Conservation (phyloP, 64 coral and sea anemone species). For the Pachyseris speciosa region DNA sequence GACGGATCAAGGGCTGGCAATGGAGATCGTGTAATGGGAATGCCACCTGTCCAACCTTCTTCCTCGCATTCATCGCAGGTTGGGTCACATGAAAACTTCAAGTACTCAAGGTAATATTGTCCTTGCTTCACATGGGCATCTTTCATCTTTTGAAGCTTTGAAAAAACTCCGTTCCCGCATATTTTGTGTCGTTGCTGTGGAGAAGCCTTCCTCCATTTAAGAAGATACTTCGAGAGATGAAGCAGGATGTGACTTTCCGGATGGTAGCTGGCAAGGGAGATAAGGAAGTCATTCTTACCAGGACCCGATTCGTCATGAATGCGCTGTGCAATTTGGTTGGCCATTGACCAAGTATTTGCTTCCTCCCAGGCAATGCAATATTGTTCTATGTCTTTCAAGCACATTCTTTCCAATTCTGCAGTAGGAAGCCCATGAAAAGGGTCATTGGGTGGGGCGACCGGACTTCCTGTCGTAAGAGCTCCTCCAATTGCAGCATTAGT, state of each 20-base stretch:
- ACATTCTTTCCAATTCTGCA: slow-evolving; percentile 39
- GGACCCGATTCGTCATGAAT: slow-evolving; percentile 16
- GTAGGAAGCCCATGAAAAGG: slow-evolving; percentile 27
- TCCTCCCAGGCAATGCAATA: slow-evolving; percentile 10
- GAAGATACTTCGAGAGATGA: slow-evolving; percentile 21
- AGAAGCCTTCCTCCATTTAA: slow-evolving; percentile 37
- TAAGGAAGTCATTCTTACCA: slow-evolving; percentile 26
- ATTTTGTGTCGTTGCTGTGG: not conserved
- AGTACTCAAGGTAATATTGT: slow-evolving; percentile 52
- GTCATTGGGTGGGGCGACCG: slow-evolving; percentile 18
- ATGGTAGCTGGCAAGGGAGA: slow-evolving; percentile 28
- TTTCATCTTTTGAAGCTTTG: slow-evolving; percentile 23
- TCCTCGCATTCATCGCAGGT: slow-evolving; percentile 32
- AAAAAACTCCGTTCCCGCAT: slow-evolving; percentile 28
- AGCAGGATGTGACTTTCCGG: slow-evolving; percentile 5
- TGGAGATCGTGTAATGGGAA: slow-evolving; percentile 68
- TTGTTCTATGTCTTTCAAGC: slow-evolving; percentile 31
- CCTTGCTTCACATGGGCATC: slow-evolving; percentile 33
- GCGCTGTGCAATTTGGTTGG: slow-evolving; percentile 15
- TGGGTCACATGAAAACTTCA: slow-evolving; percentile 42
- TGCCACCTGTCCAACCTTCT: slow-evolving; percentile 41
- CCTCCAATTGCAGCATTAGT: slow-evolving; percentile 57
- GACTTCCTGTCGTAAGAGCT: slow-evolving; percentile 46
- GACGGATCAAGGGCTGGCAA: slow-evolving; percentile 41
- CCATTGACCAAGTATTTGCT: slow-evolving; percentile 35